These are phyloP conservation scores for Lampropteryx suffumata DNA, from an alignment of 2,888 invertebrate genomes.

Conservation along the genomic window DNA sequence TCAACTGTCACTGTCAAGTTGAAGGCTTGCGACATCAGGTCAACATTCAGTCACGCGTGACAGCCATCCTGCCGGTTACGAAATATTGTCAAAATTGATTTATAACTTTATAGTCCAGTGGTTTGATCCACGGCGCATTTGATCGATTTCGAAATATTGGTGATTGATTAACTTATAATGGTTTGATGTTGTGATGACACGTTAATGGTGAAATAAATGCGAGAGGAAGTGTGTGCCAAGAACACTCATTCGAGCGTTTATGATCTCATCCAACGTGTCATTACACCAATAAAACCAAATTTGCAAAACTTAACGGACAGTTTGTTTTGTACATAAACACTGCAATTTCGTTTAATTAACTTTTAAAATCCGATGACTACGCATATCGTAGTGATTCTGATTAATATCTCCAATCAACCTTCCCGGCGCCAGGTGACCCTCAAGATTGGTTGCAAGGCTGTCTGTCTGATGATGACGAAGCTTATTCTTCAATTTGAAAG, in stretches of 20 bases:
- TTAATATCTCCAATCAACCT: slow-evolving; percentile 31
- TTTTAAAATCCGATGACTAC: slow-evolving; percentile 30
- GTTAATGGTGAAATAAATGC: slow-evolving; percentile 21
- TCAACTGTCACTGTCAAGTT: slow-evolving; percentile 34
- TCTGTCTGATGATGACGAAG: slow-evolving; percentile 31
- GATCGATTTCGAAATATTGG: slow-evolving; percentile 25
- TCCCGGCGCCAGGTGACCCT: slow-evolving; percentile 33
- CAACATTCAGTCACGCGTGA: slow-evolving; percentile 30
- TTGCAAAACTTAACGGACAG: slow-evolving; percentile 16
- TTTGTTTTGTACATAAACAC: slow-evolving; percentile 26
- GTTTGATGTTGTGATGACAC: slow-evolving; percentile 20
- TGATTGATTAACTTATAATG: slow-evolving; percentile 25
- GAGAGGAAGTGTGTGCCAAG: slow-evolving; percentile 21
- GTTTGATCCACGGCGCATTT: slow-evolving; percentile 12
- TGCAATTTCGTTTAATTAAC: slow-evolving; percentile 30
- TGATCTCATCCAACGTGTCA: slow-evolving; percentile 10
- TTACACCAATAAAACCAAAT: slow-evolving; percentile 19
- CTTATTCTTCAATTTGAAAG: slow-evolving; percentile 16
- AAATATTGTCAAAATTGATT: slow-evolving; percentile 31
- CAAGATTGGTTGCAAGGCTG: slow-evolving; percentile 30
- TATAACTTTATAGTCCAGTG: slow-evolving; percentile 17
- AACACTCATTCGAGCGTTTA: slow-evolving; percentile 11
- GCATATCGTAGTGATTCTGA: slow-evolving; percentile 29
- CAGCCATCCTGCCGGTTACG: slow-evolving; percentile 24
- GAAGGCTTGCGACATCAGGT: slow-evolving; percentile 31